Evolutionary conservation across 2,113 vertebrate genomes (phyloP), one percentile per base, ranked within the genome.

Genomic region (Amblyornis subalaris): DNA sequence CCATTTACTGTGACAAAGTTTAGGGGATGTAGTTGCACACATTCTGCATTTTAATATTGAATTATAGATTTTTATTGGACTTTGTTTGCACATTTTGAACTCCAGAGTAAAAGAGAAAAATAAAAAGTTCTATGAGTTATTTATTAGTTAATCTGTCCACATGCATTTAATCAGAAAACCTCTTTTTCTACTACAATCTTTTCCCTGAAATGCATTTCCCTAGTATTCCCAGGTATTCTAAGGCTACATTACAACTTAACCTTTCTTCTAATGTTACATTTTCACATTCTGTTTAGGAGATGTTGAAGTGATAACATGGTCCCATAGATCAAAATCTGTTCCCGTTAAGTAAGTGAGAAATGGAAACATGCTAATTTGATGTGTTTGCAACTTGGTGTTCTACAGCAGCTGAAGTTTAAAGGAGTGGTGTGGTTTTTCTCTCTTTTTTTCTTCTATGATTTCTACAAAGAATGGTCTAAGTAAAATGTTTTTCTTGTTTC

Each of bases 151-250:
- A 60, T 15, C n/a, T 77, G 9, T 48, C 24, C 7, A 65, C 7
- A 40, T 0, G 0, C 2, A 73, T 78, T 81, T 67, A 35, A 51
- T 67, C 15, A 72, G 29, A 13, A 90, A 80, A 7, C 5, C 10
- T 77, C 31, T 72, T 71, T 71, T 79, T 36, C 33, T 73, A 4
- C 23, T 28, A 12, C 3, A 79, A 3, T 29, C 18, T 70, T 89
- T 73, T 62, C 21, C 19, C 26, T 58, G 26, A 8, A 62, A 64
- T 33, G 57, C 5, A 6, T 77, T 54, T 87, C 33, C 5, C 12
- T 47, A 17, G 4, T 55, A 58, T 66, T 71, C 40, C 38, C 10
- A 65, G 9, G 12, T 31, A 69, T 4, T 57, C 36, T 76, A 40
- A 90, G 9, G 2, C 33, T 58, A 14, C 8, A 31, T 14, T 31